Percentiles rank a stretch among this genome's conserved stretches.
Evolutionary conservation across 2,797 vertebrate genomes (phyloP).

Genomic region (Crocodylus rhombifer): DNA sequence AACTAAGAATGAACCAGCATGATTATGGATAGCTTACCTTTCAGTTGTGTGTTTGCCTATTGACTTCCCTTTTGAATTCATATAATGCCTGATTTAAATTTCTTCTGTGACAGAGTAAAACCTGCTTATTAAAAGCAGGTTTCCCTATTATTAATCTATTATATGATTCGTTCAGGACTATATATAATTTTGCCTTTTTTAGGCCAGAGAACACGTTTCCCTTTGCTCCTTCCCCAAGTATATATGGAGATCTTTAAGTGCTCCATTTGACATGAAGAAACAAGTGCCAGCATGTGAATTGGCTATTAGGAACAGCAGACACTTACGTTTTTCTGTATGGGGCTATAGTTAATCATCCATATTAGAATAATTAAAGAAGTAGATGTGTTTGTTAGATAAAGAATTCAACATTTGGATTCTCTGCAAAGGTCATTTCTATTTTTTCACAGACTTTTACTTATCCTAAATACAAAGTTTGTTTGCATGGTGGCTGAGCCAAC

Average conservation of each 20-base stretch:
- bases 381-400: constrained; percentile 26
- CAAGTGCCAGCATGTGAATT: constrained; percentile 31
- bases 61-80: neutral
- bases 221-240: constrained; percentile 10
- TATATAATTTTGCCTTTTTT: constrained; percentile 45
- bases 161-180: constrained; percentile 12
- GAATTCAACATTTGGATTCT: neutral
- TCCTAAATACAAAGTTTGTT: constrained; percentile 17
- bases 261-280: constrained; percentile 8
- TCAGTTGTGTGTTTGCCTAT: neutral
- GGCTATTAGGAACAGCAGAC: neutral
- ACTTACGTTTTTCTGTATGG: neutral
- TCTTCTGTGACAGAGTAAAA: neutral
- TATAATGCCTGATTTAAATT: neutral
- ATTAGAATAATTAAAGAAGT: constrained; percentile 5
- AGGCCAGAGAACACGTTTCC: constrained; percentile 17
- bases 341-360: neutral
- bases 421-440: constrained; percentile 24
- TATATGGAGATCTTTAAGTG: constrained; percentile 30
- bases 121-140: neutral
- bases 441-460: constrained; percentile 21
- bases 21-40: neutral
- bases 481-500: neutral
- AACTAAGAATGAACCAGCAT: neutral
- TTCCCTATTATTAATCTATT: constrained; percentile 7